A percentile compares a stretch with the other conserved stretches of the same genome.
Conservation (phyloP, 2,888 invertebrate genomes). For the Pammene aurita region DNA sequence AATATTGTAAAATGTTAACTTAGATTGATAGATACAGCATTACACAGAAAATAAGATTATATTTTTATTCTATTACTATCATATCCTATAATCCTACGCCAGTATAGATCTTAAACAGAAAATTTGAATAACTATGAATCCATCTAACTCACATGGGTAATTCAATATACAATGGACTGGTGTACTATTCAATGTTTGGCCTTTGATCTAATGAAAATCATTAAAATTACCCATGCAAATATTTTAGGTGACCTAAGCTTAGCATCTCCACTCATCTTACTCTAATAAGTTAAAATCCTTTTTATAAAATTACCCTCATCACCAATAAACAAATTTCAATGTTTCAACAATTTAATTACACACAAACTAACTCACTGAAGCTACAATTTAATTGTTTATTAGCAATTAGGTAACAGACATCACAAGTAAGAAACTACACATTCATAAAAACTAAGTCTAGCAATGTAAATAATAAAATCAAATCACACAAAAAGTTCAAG, state of each 20-base stretch:
- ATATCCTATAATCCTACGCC: constrained; percentile 18
- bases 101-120: constrained; percentile 22
- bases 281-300: constrained; percentile 45
- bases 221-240: constrained; percentile 31
- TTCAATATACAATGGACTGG: constrained; percentile 4
- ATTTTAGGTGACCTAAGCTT: constrained; percentile 14
- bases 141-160: constrained; percentile 25
- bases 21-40: constrained; percentile 33
- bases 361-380: constrained; percentile 49
- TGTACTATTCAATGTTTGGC: constrained; percentile 12
- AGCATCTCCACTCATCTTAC: constrained; percentile 25
- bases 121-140: constrained; percentile 5
- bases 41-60: constrained; percentile 37
- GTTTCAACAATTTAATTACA: constrained; percentile 55
- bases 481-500: constrained; percentile 38
- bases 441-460: constrained; percentile 32
- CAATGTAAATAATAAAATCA: constrained; percentile 35
- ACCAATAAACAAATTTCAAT: constrained; percentile 57
- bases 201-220: constrained; percentile 5
- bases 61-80: constrained; percentile 20
- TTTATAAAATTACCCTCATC: constrained; percentile 52
- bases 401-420: constrained; percentile 55
- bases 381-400: constrained; percentile 58
- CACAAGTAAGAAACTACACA: constrained; percentile 46
- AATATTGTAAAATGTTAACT: constrained; percentile 41